Base-by-base conservation (phyloP, 2,113 vertebrate genomes). In the Sylvia atricapilla region DNA sequence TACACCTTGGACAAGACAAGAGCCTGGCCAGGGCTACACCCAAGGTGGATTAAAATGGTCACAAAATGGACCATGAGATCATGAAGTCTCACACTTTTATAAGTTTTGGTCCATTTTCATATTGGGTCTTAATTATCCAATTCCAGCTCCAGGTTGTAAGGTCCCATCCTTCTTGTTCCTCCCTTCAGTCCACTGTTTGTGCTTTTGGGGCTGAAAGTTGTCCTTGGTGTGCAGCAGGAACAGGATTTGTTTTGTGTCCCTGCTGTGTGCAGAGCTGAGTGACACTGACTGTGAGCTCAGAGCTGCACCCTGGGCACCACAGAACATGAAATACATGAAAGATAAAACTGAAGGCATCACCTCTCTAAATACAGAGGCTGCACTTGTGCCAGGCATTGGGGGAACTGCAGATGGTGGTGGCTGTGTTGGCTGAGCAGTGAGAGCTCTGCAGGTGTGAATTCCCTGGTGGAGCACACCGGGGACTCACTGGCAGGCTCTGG, bases 401-500 rank as follows among this genome's bases (percentile, higher is more conserved):
- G 35, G 53, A 21, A 50, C 1, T 52, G 66, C 43, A 52, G 58
- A 6, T 11, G 25, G 46, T 1, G 33, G 2, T 7, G n/a, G 9
- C 50, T 78, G 37, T 67, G 60, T 52, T 43, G 46, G 31, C 43
- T 47, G n/a, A 31, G 53, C 41, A 47, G 5, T 1, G 16, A 8
- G 46, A 18, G 19, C 13, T 4, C 15, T 9, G 19, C 15, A 33
- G 8, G 10, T 22, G 44, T 3, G 27, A 63, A 44, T 39, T 39
- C 46, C 27, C 13, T 5, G 23, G 33, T 13, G 24, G 39, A 43
- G 63, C 6, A 1, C 41, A 13, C 0, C 13, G 9, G 11, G n/a
- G 9, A 19, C 53, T 30, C 52, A 7, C 30, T 30, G 28, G 28
- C 53, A 31, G 52, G 53, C 53, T 31, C 53, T 55, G 30, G 69